Percentiles rank a stretch among this genome's conserved stretches.
These are phyloP conservation scores for Linurgus olivaceus DNA, from an alignment of 2,797 vertebrate species.

Conservation along the genomic window DNA sequence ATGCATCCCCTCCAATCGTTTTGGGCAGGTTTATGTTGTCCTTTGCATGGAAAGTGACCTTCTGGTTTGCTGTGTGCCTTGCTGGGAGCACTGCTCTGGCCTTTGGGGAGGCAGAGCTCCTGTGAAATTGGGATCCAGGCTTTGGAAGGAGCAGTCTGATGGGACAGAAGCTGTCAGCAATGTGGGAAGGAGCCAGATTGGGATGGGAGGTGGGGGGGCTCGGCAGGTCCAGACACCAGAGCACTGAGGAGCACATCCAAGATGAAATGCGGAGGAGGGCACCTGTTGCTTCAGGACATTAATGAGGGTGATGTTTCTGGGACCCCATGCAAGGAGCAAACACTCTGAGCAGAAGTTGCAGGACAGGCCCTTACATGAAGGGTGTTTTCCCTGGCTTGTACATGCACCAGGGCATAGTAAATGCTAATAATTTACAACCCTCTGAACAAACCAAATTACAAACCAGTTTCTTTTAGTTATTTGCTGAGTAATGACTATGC, in stretches of 20 bases:
- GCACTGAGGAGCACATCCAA: background rate
- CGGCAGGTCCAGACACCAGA: background rate
- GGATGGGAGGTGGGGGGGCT: background rate
- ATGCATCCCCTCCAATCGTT: fast-evolving
- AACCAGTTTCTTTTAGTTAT: background rate
- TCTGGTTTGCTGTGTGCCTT: background rate
- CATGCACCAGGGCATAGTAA: background rate
- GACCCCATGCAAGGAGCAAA: background rate
- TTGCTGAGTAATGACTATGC: conserved; percentile 14
- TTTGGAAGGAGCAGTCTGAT: background rate
- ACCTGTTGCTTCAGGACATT: background rate
- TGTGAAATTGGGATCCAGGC: background rate
- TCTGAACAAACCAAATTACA: background rate
- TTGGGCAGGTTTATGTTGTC: background rate
- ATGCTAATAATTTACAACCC: background rate
- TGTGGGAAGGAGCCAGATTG: background rate
- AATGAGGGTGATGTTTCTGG: background rate
- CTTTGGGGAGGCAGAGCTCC: background rate
- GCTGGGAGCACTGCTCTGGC: background rate
- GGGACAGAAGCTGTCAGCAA: background rate
- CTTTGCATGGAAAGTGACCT: background rate
- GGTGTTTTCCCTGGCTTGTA: background rate
- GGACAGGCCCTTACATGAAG: conserved; percentile 37
- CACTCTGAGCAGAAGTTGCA: background rate
- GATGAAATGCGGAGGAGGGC: background rate